Evolutionary conservation across 2,888 invertebrate species (phyloP).

Genomic region (Philereme vetulata): DNA sequence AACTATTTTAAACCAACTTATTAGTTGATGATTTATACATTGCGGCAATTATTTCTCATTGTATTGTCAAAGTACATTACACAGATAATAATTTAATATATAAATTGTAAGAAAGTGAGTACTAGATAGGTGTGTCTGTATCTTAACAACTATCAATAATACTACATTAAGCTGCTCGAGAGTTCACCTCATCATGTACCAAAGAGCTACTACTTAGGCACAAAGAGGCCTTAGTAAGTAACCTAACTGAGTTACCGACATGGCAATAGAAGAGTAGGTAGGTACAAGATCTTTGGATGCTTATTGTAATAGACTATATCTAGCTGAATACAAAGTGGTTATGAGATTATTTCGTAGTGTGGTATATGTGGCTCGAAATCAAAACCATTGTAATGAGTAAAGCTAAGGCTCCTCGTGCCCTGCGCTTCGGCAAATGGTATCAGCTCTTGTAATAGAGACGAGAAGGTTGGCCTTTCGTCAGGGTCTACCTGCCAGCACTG

Average conservation of each 20-base stretch:
- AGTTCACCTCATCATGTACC: slow-evolving; percentile 2
- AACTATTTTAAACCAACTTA: too few species aligned
- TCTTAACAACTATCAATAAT: slow-evolving; percentile 1
- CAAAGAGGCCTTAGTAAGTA: slow-evolving; percentile 2
- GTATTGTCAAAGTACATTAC: slow-evolving; percentile 11
- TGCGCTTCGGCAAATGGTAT: slow-evolving; percentile 63
- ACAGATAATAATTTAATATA: neutral
- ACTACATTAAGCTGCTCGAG: slow-evolving; percentile 7
- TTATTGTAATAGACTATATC: slow-evolving; percentile 21
- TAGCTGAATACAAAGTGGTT: slow-evolving; percentile 37
- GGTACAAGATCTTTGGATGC: slow-evolving; percentile 41
- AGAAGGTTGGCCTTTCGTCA: slow-evolving; percentile 90
- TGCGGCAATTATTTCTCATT: neutral
- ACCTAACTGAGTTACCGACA: slow-evolving; percentile 6
- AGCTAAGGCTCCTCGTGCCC: slow-evolving; percentile 67
- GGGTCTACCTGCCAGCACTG: slow-evolving; percentile 94
- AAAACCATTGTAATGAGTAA: slow-evolving; percentile 76
- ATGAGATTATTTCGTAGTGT: slow-evolving; percentile 72
- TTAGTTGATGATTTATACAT: neutral
- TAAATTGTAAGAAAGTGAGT: slow-evolving; percentile 2
- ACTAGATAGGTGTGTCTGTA: slow-evolving; percentile 11
- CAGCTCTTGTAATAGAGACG: slow-evolving; percentile 81
- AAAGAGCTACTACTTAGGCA: slow-evolving; percentile 11
- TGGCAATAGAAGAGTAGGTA: slow-evolving; percentile 17
- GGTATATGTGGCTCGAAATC: slow-evolving; percentile 74